Evolutionary conservation across 2,797 vertebrate species (phyloP), one percentile per base, ranked within the genome.

Genomic region (Helostoma temminkii): DNA sequence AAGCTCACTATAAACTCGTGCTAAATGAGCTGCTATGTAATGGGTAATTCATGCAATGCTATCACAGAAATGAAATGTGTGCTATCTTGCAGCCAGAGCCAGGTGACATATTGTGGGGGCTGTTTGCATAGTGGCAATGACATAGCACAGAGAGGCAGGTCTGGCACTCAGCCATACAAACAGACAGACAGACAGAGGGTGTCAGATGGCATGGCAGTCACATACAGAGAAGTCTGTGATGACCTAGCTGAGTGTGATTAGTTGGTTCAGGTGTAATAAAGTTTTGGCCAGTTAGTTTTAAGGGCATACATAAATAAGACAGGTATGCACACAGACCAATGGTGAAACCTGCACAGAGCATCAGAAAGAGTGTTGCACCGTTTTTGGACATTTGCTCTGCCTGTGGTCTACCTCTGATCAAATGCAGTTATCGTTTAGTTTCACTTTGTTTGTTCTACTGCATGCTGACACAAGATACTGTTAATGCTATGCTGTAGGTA

Each of bases 91-190:
- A 45, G 41, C 39, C 14, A 7, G 18, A 45, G 67, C 41, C 41
- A 62, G 49, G 37, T 65, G 42, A 42, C 39, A 46, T 58, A 28
- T 59, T 73, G 65, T 48, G 15, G 42, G 39, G 46, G 57, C 55
- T 74, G 66, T 80, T 68, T 74, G 70, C 65, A 61, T 62, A 65
- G 81, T 66, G 77, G 39, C 57, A 45, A 1, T 71, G 72, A 65
- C 56, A 75, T 57, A 57, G 74, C 74, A 71, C 79, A 86, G 76
- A 80, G 63, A 76, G 68, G 58, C 69, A 65, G 59, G 57, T 72
- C 73, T 45, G 72, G 66, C 83, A 46, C n/a, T 25, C 12, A 58
- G 63, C 64, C 79, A 68, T 47, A n/a, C 49, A 59, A n/a, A 59
- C 30, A 34, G 34, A 63, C 79, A 68, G 52, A n/a, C 49, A 59